Conservation (phyloP, 1,140 invertebrate genomes). For the Papilio machaon region DNA sequence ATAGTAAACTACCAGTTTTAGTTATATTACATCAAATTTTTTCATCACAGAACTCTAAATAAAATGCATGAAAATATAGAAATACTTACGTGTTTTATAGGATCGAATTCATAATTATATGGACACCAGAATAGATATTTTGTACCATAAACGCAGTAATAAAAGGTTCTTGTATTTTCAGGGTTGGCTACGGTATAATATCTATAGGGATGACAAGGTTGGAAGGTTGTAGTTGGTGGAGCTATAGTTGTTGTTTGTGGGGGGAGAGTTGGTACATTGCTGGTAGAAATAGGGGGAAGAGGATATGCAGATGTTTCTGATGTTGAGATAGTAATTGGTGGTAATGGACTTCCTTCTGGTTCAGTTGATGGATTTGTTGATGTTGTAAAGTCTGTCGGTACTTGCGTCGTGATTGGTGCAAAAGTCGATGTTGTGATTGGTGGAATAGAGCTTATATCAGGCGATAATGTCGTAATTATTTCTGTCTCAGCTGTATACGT, state of each 20-base stretch:
- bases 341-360: neutral
- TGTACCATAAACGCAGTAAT: slow-evolving; percentile 31
- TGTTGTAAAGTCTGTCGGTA: neutral
- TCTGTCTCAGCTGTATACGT: slow-evolving; percentile 4
- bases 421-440: neutral
- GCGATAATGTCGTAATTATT: slow-evolving; percentile 2
- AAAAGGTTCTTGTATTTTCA: slow-evolving; percentile 23
- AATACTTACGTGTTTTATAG: slow-evolving; percentile 29
- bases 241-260: slow-evolving; percentile 8
- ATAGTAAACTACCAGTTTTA: neutral
- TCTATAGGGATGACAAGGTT: slow-evolving; percentile 26
- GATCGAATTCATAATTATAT: slow-evolving; percentile 35
- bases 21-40: too few species aligned
- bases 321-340: slow-evolving; percentile 9
- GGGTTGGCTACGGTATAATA: slow-evolving; percentile 29
- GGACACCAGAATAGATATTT: slow-evolving; percentile 31
- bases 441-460: neutral
- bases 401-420: neutral
- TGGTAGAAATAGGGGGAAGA: slow-evolving; percentile 14
- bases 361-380: neutral
- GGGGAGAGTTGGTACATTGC: neutral
- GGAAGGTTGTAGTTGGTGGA: neutral
- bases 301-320: slow-evolving; percentile 7
- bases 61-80: neutral
- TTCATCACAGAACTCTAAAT: too few species aligned